phyloP scores from a whole-genome alignment of 2,888 invertebrate genomes.

The Sarcophaga caerulescens region DNA sequence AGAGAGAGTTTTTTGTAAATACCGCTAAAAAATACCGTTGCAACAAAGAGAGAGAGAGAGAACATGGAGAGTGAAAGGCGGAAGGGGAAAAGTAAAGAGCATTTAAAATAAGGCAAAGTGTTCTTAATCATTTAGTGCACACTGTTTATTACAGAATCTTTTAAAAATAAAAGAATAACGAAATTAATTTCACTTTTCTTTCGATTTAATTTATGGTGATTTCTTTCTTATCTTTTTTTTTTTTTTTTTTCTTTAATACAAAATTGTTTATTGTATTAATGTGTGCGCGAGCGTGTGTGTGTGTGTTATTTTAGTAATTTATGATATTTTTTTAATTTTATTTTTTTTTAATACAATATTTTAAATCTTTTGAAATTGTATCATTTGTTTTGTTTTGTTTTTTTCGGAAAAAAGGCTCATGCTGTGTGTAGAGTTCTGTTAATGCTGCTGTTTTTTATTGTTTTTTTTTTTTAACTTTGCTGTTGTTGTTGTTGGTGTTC shows the following conservation, averaged over 20 bases:
- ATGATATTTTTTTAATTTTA: constrained; percentile 3
- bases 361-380: constrained; percentile 11
- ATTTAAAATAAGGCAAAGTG: neutral
- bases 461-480: constrained; percentile 1
- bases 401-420: constrained; percentile 34
- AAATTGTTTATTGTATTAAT: too few relatives aligned
- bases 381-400: neutral
- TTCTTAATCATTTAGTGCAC: neutral
- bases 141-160: constrained; percentile 46
- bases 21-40: too few relatives aligned
- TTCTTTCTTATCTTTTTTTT: neutral
- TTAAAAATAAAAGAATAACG: neutral
- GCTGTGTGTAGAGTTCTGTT: constrained; percentile 43
- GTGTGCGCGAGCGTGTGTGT: too few relatives aligned
- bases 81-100: neutral
- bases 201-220: constrained; percentile 16
- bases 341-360: too few relatives aligned
- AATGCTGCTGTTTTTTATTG: constrained; percentile 23
- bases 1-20: too few relatives aligned
- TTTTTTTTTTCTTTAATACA: neutral
- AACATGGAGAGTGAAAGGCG: too few relatives aligned
- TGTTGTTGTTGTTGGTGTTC: constrained; percentile 43
- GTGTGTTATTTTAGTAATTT: constrained; percentile 10
- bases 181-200: constrained; percentile 43
- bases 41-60: too few relatives aligned